phyloP scores from a whole-genome alignment of 1,140 invertebrate species.

The Drosophila arizonae region DNA sequence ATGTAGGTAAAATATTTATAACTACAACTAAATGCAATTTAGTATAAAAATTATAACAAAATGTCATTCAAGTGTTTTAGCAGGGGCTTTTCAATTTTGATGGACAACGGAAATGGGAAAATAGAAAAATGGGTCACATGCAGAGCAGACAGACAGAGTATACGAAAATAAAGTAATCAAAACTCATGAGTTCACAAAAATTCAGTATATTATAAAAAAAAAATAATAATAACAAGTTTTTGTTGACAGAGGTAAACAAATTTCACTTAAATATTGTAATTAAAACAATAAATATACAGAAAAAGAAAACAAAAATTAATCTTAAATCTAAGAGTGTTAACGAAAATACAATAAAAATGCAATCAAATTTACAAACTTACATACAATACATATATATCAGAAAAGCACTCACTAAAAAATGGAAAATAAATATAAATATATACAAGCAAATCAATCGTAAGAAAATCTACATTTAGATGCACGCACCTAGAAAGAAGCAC shows the following conservation, averaged over 20 bases:
- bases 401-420: conserved; percentile 30
- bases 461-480: conserved; percentile 55
- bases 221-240: conserved; percentile 1
- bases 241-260: conserved; percentile 28
- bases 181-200: conserved; percentile 27
- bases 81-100: conserved; percentile 37
- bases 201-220: conserved; percentile 1
- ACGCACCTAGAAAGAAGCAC: conserved; percentile 67
- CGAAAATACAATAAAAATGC: conserved; percentile 65
- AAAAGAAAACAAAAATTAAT: conserved; percentile 14
- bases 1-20: conserved; percentile 25
- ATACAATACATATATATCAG: conserved; percentile 59
- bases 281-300: conserved; percentile 16
- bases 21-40: conserved; percentile 48
- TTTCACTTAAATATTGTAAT: conserved; percentile 48
- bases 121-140: conserved; percentile 15
- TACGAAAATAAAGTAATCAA: conserved; percentile 32
- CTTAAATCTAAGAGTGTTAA: conserved; percentile 37
- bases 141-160: conserved; percentile 28
- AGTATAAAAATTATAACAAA: conserved; percentile 41
- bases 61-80: conserved; percentile 32
- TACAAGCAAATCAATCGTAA: conserved; percentile 45
- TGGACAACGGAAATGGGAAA: conserved; percentile 2
- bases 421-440: conserved; percentile 38
- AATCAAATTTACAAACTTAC: conserved; percentile 68